Percentiles rank a stretch among this genome's conserved stretches.
phyloP scores from a whole-genome alignment of 2,888 invertebrate genomes.

The Drosophila phalerata region DNA sequence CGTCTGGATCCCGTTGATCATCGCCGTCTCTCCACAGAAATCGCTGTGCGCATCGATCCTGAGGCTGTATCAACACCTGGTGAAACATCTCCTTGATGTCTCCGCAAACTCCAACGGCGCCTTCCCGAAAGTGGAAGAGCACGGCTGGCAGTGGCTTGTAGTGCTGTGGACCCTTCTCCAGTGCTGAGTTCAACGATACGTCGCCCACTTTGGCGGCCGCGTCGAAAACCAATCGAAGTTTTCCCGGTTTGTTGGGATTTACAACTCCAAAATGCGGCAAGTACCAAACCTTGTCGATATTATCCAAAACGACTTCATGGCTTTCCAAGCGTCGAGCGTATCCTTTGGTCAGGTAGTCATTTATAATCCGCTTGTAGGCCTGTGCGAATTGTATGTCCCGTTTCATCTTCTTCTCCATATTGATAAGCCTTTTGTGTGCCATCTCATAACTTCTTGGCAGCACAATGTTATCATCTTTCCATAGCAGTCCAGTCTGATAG shows the following conservation, averaged over 20 bases:
- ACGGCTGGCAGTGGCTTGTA: too few relatives aligned
- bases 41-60: background rate
- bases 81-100: conserved; percentile 2
- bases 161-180: too few relatives aligned
- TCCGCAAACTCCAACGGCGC: background rate
- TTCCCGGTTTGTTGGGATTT: too few relatives aligned
- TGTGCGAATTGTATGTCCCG: conserved; percentile 6
- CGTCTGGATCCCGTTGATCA: background rate
- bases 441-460: conserved; percentile 4
- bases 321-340: too few relatives aligned
- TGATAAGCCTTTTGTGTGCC: conserved; percentile 6
- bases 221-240: too few relatives aligned
- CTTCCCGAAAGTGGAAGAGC: background rate
- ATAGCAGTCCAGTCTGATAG: conserved; percentile 13
- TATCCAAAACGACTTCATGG: too few relatives aligned
- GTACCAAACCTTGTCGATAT: too few relatives aligned
- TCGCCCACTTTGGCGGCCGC: too few relatives aligned
- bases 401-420: conserved; percentile 4
- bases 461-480: conserved; percentile 10
- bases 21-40: background rate
- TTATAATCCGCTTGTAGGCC: background rate
- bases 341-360: too few relatives aligned
- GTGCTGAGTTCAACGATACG: too few relatives aligned
- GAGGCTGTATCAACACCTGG: conserved; percentile 2
- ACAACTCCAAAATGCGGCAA: too few relatives aligned